A percentile compares a stretch with the other conserved stretches of the same genome.
Evolutionary conservation across 37 sponge, comb jelly and placozoan genomes (phyloP).

Genomic region (Mnemiopsis leidyi): DNA sequence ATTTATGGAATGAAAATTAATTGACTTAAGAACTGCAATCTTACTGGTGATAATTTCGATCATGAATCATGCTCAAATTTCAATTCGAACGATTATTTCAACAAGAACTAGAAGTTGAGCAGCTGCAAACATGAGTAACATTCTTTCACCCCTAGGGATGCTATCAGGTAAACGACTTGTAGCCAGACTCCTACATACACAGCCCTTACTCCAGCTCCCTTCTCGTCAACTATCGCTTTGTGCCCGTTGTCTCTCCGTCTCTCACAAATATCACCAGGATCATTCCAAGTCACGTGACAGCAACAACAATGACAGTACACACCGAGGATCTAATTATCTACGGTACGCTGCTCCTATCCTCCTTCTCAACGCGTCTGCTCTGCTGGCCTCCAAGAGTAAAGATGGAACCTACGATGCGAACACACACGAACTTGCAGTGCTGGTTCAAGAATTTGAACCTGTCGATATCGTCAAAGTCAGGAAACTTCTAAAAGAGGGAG

Average conservation of each 20-base stretch:
- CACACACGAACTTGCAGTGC: background rate
- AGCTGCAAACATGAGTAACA: too few relatives aligned
- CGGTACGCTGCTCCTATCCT: background rate
- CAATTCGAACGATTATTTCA: too few relatives aligned
- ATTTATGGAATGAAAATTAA: too few relatives aligned
- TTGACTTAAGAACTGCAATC: too few relatives aligned
- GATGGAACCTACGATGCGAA: background rate
- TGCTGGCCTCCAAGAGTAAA: background rate
- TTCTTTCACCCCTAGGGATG: too few relatives aligned
- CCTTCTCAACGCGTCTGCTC: background rate
- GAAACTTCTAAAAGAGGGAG: constrained; percentile 1
- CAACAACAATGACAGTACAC: background rate
- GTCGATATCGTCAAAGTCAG: background rate
- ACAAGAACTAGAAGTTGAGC: too few relatives aligned
- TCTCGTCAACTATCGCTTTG: background rate
- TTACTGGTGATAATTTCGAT: too few relatives aligned
- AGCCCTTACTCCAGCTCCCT: background rate
- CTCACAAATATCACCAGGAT: background rate
- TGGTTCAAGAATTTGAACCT: background rate
- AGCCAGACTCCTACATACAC: background rate
- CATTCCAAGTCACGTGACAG: background rate
- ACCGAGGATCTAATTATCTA: background rate
- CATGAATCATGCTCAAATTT: too few relatives aligned
- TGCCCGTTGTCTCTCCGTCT: background rate
- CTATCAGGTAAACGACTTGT: background rate